Percentiles rank a stretch among this genome's conserved stretches.
Evolutionary conservation across 2,113 vertebrate species (phyloP).

Genomic region (Oncorhynchus tshawytscha): DNA sequence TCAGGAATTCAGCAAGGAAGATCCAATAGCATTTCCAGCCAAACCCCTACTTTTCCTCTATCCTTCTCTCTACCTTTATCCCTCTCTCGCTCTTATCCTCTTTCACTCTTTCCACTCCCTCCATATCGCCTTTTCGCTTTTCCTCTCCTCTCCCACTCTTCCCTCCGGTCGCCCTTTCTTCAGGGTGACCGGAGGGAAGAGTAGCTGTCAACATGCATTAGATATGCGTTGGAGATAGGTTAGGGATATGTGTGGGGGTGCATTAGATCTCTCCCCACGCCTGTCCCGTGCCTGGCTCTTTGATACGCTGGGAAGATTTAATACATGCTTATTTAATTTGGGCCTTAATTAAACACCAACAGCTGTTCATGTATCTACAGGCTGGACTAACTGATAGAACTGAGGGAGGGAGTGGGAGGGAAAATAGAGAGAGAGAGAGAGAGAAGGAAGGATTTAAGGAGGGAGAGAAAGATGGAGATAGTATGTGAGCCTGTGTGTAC

Average conservation of each 20-base stretch:
- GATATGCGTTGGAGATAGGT: neutral
- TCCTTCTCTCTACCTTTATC: neutral
- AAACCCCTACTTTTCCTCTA: neutral
- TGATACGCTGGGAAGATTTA: neutral
- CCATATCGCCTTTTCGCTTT: neutral
- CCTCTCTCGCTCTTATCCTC: neutral
- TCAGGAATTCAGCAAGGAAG: conserved; percentile 2
- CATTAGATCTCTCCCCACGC: neutral
- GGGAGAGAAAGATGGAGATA: neutral
- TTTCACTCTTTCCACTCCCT: neutral
- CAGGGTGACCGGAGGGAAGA: neutral
- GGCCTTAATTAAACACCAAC: neutral
- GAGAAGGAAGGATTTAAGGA: neutral
- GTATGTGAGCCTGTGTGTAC: too few species aligned
- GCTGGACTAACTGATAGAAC: neutral
- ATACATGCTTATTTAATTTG: neutral
- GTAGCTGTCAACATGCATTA: neutral
- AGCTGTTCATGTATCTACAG: neutral
- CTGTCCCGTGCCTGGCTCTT: neutral
- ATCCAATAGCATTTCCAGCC: neutral
- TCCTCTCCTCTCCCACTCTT: neutral
- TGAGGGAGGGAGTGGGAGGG: neutral
- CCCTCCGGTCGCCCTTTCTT: neutral
- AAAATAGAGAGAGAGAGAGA: neutral
- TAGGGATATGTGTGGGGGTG: neutral